Evolutionary conservation across 2,888 invertebrate genomes (phyloP), one percentile per base, ranked within the genome.

Genomic region (Eucera pruinosa): DNA sequence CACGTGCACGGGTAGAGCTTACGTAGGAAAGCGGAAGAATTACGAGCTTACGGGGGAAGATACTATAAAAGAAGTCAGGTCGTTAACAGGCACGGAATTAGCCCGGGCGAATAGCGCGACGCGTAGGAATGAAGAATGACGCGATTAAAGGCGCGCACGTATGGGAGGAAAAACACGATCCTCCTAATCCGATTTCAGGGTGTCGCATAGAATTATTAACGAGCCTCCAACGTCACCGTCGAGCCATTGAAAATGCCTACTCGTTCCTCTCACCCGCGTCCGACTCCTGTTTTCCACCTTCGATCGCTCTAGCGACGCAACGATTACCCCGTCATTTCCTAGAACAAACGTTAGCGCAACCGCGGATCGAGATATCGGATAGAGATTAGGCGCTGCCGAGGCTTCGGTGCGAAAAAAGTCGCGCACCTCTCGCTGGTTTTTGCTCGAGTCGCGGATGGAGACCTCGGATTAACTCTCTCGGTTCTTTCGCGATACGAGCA

Each of bases 321-420:
- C 25, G 64, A 67, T 78, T 78, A 81, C 80, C 80, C 81, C 9
- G 5, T 84, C 81, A 11, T 58, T 58, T 48, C 80, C 83, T 72
- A 81, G 78, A 78, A 75, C 80, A n/a, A n/a, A n/a, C n/a, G n/a
- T n/a, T n/a, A 77, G 84, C 77, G 84, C 78, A 73, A 78, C 73
- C 77, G 72, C 77, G 72, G 57, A 85, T 83, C 85, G 71, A 82
- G 86, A 87, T 89, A 88, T 89, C 86, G 86, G 84, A 85, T 87
- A 85, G 86, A 88, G 88, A 88, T 89, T 88, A 86, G 84, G 70
- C 78, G 78, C 60, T 45, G 58, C 13, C 58, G 55, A 67, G 60
- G 78, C 61, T 43, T 45, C 47, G 71, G 64, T 55, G n/a, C 62
- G 61, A 57, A 67, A 54, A 61, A 73, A 64, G 69, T 43, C 7